A percentile compares a stretch with the other conserved stretches of the same genome.
phyloP scores from a whole-genome alignment of 2,797 vertebrate genomes.

The Gobio occitaniae region DNA sequence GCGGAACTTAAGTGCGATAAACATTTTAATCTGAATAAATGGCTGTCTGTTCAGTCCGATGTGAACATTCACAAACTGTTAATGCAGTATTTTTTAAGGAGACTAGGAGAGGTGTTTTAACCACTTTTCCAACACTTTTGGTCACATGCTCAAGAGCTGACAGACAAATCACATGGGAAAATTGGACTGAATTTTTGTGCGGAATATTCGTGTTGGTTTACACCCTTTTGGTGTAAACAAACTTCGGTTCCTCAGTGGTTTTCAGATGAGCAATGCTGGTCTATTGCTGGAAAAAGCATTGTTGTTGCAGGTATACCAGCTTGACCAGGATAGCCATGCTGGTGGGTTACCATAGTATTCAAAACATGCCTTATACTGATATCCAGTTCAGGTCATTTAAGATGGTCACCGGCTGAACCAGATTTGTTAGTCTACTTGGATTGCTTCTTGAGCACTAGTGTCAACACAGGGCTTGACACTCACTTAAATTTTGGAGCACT shows the following conservation, averaged over 20 bases:
- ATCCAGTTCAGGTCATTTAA: slow-evolving; percentile 12
- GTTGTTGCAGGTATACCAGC: neutral
- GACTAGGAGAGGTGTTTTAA: neutral
- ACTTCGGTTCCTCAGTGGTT: neutral
- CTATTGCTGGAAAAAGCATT: neutral
- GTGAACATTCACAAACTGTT: neutral
- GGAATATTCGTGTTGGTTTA: neutral
- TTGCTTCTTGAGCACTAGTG: slow-evolving; percentile 14
- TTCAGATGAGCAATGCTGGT: neutral
- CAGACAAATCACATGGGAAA: neutral
- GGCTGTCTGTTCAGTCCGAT: neutral
- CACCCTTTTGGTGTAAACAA: neutral
- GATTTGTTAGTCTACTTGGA: slow-evolving; percentile 6
- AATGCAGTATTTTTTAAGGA: neutral
- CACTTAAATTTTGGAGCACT: no score
- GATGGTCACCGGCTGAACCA: slow-evolving; percentile 10
- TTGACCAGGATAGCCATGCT: neutral
- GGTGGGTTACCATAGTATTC: neutral
- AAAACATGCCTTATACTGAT: neutral
- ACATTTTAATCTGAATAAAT: neutral
- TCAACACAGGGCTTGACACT: neutral
- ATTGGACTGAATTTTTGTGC: neutral
- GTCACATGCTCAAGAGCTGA: neutral
- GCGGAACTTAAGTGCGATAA: no score
- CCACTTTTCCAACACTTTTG: neutral